phyloP scores from a whole-genome alignment of 1,140 invertebrate species.

The Latrodectus geometricus region DNA sequence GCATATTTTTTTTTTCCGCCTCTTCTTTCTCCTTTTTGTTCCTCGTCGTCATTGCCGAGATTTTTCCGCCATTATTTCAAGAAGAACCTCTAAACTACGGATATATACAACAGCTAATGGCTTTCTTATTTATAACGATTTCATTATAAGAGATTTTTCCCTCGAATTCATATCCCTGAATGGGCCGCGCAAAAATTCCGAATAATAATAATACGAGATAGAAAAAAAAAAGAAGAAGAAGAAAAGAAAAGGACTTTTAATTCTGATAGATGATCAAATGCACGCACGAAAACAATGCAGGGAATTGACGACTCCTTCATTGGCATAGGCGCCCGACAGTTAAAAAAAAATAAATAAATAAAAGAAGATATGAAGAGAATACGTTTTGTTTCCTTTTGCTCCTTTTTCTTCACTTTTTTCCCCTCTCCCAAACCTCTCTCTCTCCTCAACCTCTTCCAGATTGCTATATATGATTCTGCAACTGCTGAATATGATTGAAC shows the following conservation, averaged over 20 bases:
- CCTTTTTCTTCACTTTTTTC: neutral
- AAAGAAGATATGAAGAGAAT: slow-evolving; percentile 13
- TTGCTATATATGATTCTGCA: slow-evolving; percentile 29
- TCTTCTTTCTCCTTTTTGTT: neutral
- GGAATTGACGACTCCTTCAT: slow-evolving; percentile 32
- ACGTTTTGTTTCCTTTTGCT: slow-evolving; percentile 21
- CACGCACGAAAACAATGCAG: slow-evolving; percentile 29
- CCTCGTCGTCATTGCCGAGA: neutral
- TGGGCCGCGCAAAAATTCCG: neutral
- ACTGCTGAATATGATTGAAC: slow-evolving; percentile 44
- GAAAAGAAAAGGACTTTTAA: slow-evolving; percentile 45
- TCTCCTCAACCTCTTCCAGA: neutral
- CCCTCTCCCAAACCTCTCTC: no score
- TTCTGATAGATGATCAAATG: slow-evolving; percentile 44
- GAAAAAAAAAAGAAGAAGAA: slow-evolving; percentile 35
- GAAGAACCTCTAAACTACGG: slow-evolving; percentile 8
- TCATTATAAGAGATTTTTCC: slow-evolving; percentile 43
- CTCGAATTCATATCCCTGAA: slow-evolving; percentile 39
- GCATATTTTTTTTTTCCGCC: slow-evolving; percentile 10
- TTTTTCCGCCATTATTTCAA: slow-evolving; percentile 23
- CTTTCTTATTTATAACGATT: slow-evolving; percentile 54
- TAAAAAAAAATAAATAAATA: slow-evolving; percentile 22
- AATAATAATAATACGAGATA: neutral
- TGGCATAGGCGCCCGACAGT: slow-evolving; percentile 4
- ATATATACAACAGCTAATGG: slow-evolving; percentile 28